A percentile compares a stretch with the other conserved stretches of the same genome.
Conservation (phyloP, 2,888 invertebrate species). For the Orchesellides sinensis region DNA sequence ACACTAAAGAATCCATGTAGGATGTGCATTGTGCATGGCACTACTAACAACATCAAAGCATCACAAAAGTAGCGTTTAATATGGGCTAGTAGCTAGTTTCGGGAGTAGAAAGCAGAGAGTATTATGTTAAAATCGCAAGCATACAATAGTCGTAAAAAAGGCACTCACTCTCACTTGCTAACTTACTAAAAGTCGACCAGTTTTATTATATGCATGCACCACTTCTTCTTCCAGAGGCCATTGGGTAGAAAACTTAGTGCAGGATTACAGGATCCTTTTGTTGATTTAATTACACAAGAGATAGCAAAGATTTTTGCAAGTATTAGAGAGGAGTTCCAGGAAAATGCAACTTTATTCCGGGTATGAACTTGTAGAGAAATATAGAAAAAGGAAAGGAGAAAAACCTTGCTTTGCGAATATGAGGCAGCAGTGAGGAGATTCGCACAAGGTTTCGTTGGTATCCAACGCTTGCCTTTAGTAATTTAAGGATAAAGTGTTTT, state of each 20-base stretch:
- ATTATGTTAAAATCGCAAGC: not conserved
- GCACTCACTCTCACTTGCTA: slow-evolving; percentile 4
- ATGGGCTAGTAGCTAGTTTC: not conserved
- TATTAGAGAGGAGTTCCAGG: too few relatives aligned
- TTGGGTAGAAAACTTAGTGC: not conserved
- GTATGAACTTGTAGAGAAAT: too few relatives aligned
- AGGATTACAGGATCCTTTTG: not conserved
- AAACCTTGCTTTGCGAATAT: too few relatives aligned
- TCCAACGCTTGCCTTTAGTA: too few relatives aligned
- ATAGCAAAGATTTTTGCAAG: too few relatives aligned
- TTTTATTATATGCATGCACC: not conserved
- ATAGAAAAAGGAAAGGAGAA: too few relatives aligned
- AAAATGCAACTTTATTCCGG: too few relatives aligned
- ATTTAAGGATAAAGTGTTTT: too few relatives aligned
- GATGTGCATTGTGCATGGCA: not conserved
- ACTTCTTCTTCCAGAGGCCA: too few relatives aligned
- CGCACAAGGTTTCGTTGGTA: too few relatives aligned
- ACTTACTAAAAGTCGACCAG: not conserved
- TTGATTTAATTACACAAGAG: not conserved
- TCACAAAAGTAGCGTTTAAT: not conserved
- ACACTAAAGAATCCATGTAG: not conserved
- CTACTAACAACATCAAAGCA: not conserved
- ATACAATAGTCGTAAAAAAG: too few relatives aligned
- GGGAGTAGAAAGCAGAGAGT: not conserved
- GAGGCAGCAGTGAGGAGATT: too few relatives aligned